These are phyloP conservation scores for Melinopterus prodromus DNA, from an alignment of 2,888 invertebrate species.

Conservation along the genomic window DNA sequence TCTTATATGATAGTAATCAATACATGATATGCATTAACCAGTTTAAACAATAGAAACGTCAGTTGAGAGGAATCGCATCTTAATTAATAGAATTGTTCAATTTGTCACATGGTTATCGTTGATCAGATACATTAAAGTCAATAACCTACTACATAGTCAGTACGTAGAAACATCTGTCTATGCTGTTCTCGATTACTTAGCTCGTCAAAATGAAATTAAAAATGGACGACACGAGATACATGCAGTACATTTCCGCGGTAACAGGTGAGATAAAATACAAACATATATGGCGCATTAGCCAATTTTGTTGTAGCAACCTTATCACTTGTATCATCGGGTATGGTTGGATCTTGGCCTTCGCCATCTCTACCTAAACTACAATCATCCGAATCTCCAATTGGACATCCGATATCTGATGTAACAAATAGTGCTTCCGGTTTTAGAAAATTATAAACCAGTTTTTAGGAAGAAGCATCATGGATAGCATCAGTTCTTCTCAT, in stretches of 20 bases:
- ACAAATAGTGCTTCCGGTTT: conserved; percentile 18
- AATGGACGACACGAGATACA: conserved; percentile 35
- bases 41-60: background rate
- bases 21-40: background rate
- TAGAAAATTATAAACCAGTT: conserved; percentile 26
- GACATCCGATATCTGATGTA: conserved; percentile 38
- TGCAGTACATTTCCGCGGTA: conserved; percentile 41
- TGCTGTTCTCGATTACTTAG: background rate
- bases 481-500: conserved; percentile 66
- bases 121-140: background rate
- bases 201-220: conserved; percentile 8
- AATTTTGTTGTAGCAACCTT: conserved; percentile 37
- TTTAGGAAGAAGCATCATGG: conserved; percentile 64
- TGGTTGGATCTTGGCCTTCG: conserved; percentile 43
- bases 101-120: background rate
- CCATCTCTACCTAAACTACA: conserved; percentile 41
- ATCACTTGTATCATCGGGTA: conserved; percentile 38
- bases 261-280: conserved; percentile 34
- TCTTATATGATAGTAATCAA: background rate
- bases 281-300: too few relatives aligned
- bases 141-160: background rate
- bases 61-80: background rate
- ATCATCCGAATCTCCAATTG: conserved; percentile 43
- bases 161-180: background rate
- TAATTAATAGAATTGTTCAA: background rate